phyloP scores from a whole-genome alignment of 2,888 invertebrate genomes.

The Temnothorax unifasciatus region DNA sequence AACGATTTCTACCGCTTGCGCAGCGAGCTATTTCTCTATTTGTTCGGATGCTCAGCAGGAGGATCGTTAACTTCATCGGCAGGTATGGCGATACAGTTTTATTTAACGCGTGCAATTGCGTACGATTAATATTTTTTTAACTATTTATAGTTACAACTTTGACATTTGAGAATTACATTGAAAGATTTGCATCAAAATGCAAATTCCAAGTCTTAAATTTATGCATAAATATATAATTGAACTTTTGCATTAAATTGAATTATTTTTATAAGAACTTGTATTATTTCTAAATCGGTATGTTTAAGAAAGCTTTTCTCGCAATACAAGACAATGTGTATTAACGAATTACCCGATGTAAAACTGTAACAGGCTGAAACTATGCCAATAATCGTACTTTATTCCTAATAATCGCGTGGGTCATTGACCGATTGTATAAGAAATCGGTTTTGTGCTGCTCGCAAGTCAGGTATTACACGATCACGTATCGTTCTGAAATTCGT shows the following conservation, averaged over 20 bases:
- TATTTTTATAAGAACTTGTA: not conserved
- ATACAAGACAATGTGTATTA: not conserved
- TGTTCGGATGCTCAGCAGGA: conserved; percentile 27
- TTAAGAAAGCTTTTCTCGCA: not conserved
- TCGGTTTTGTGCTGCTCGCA: not conserved
- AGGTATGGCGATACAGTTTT: conserved; percentile 31
- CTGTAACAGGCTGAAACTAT: not conserved
- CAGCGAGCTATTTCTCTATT: conserved; percentile 47
- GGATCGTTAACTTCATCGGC: conserved; percentile 44
- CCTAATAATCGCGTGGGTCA: not conserved
- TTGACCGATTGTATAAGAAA: not conserved
- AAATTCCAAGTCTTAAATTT: not conserved
- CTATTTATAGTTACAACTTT: not conserved
- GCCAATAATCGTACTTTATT: conserved; percentile 8
- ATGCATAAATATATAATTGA: not conserved
- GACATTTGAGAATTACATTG: not conserved
- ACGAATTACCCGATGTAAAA: not conserved
- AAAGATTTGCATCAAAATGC: not conserved
- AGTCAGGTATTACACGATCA: conserved; percentile 14
- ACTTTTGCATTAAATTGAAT: not conserved
- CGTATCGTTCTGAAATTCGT: conserved; percentile 74
- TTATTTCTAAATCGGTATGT: not conserved
- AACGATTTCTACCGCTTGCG: conserved; percentile 69
- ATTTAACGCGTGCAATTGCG: not conserved
- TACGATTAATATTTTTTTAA: not conserved